Base-by-base conservation (phyloP, 2,888 invertebrate genomes). In the Lamellibrachia columna region DNA sequence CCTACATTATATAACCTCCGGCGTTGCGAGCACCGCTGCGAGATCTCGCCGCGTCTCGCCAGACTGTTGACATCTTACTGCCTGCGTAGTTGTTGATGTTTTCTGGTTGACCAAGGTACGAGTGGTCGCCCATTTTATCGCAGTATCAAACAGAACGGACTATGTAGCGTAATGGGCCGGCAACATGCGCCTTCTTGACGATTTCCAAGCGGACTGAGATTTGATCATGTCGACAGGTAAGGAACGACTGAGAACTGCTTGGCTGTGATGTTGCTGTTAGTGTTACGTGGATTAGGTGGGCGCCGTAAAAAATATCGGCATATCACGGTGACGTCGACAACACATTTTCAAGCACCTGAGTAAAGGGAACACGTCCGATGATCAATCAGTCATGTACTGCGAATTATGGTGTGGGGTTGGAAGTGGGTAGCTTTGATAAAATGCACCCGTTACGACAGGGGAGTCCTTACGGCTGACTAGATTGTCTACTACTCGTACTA, bases 1-100 rank as follows among this genome's bases (percentile, higher is more conserved):
- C 75, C 75, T 75, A 75, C 75, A 22, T 75, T 22, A 6, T 2
- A 75, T 75, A n/a, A 75, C 75, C 75, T 75, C 75, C 75, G n/a
- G 75, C 75, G 22, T 22, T 22, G 22, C 75, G 75, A 75, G 75
- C 75, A 75, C 75, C 75, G 75, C 75, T 40, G 2, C 75, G 75
- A 75, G 22, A 75, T 75, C 75, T 75, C 75, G 75, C n/a, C 6
- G 75, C 75, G 75, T 75, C 75, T 75, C 75, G 75, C 75, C 22
- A 75, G 2, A 75, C 75, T 75, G 75, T 75, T 75, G 75, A 75
- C 75, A 75, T 75, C 75, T 22, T 75, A 22, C 75, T 75, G 75
- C 75, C 75, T 75, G 75, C 75, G 75, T 75, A 75, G 75, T 75
- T 75, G 75, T 75, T 75, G 75, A 75, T 75, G 75, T 75, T 75